phyloP scores from a whole-genome alignment of 2,888 invertebrate genomes.

The Epistrophe eligans region DNA sequence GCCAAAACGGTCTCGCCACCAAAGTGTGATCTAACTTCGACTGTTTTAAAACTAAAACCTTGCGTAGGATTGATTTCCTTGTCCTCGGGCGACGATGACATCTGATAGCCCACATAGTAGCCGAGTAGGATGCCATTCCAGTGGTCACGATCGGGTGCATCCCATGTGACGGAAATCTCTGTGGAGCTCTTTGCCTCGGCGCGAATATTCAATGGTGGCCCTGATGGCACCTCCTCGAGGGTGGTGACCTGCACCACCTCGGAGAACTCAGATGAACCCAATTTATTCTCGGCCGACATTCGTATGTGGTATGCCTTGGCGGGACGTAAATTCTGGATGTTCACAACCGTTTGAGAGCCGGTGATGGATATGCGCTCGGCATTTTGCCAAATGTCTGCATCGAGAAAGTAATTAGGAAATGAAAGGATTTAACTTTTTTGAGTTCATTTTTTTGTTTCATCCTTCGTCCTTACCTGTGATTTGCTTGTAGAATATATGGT shows the following conservation, averaged over 20 bases:
- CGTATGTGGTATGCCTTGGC: conserved; percentile 94
- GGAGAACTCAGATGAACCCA: conserved; percentile 94
- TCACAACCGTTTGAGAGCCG: conserved; percentile 92
- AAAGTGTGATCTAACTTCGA: conserved; percentile 89
- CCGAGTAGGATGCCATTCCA: conserved; percentile 95
- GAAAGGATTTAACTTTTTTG: conserved; percentile 23
- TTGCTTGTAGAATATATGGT: conserved; percentile 95
- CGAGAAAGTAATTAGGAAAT: conserved; percentile 67
- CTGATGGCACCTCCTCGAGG: conserved; percentile 93
- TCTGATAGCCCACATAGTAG: conserved; percentile 94
- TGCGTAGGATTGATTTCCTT: conserved; percentile 84
- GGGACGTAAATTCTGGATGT: conserved; percentile 92
- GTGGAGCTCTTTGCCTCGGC: conserved; percentile 94
- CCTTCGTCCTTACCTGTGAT: conserved; percentile 85
- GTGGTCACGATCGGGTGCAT: conserved; percentile 92
- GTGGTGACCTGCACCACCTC: conserved; percentile 94
- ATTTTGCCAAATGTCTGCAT: conserved; percentile 90
- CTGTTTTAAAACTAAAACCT: conserved; percentile 90
- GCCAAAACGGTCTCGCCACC: conserved; percentile 88
- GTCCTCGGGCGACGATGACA: conserved; percentile 84
- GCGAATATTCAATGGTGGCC: conserved; percentile 91
- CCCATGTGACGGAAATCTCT: conserved; percentile 93
- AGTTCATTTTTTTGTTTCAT: conserved; percentile 11
- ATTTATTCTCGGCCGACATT: conserved; percentile 94
- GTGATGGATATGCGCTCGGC: conserved; percentile 92